Percentiles rank a stretch among this genome's conserved stretches.
phyloP scores from a whole-genome alignment of 2,888 invertebrate species.

The Amphipyra tragopoginis region DNA sequence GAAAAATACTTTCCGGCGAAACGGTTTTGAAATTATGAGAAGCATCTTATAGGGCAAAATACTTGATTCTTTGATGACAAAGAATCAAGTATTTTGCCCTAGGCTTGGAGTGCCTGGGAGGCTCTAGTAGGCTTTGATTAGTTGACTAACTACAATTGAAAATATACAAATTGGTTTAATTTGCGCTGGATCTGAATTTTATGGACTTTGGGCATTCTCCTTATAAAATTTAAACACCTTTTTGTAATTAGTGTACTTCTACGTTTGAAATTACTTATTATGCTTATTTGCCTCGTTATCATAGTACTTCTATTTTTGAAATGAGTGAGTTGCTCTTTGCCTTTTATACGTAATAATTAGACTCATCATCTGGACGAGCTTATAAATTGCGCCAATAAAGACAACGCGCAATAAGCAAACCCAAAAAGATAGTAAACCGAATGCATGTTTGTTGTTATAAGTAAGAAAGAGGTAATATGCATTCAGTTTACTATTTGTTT shows the following conservation, averaged over 20 bases:
- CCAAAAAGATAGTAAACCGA: conserved; percentile 75
- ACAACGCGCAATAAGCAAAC: conserved; percentile 76
- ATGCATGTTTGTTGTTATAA: conserved; percentile 56
- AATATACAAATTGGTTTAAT: too few species aligned
- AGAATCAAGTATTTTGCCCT: too few species aligned
- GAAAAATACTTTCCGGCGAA: too few species aligned
- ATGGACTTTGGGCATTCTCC: too few species aligned
- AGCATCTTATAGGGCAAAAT: too few species aligned
- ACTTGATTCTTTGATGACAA: too few species aligned
- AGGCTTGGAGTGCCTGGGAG: too few species aligned
- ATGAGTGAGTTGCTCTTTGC: conserved; percentile 72
- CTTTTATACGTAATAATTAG: conserved; percentile 55
- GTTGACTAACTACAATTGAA: too few species aligned
- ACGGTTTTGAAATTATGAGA: too few species aligned
- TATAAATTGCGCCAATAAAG: conserved; percentile 39
- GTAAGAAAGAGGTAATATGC: conserved; percentile 40
- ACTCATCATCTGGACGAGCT: conserved; percentile 8
- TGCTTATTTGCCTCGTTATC: conserved; percentile 45
- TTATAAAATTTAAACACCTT: not conserved
- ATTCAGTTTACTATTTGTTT: conserved; percentile 74
- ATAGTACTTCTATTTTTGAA: conserved; percentile 44
- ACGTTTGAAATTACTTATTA: conserved; percentile 14
- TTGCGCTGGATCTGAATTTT: too few species aligned
- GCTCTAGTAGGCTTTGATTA: too few species aligned
- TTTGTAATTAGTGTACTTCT: conserved; percentile 7